These are phyloP conservation scores for Nannoperca obscura DNA, from an alignment of 2,797 vertebrate genomes.

Conservation along the genomic window DNA sequence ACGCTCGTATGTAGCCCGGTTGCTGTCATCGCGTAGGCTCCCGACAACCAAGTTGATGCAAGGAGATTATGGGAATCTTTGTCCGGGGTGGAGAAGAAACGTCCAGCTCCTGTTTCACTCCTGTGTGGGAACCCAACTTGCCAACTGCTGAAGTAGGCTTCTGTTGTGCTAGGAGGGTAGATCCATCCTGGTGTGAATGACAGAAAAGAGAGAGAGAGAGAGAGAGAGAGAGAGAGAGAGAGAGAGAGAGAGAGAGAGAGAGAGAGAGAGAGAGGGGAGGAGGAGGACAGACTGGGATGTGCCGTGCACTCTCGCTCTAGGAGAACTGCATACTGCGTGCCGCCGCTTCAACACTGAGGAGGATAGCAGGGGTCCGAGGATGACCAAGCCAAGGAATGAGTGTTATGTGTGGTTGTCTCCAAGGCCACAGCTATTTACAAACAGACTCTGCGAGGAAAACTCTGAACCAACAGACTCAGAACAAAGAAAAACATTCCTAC, in stretches of 20 bases:
- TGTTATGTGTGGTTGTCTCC: conserved; percentile 76
- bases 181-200: conserved; percentile 72
- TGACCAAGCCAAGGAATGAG: conserved; percentile 53
- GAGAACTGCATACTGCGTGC: conserved; percentile 81
- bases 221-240: conserved; percentile 44
- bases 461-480: conserved; percentile 57
- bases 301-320: conserved; percentile 80
- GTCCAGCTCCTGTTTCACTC: conserved; percentile 40
- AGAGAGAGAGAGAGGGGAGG: conserved; percentile 39
- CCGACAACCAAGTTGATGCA: conserved; percentile 51
- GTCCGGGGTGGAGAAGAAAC: not conserved
- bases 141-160: conserved; percentile 65
- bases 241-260: conserved; percentile 21
- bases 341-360: conserved; percentile 79
- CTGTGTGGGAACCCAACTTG: conserved; percentile 65
- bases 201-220: too few species aligned
- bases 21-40: conserved; percentile 71
- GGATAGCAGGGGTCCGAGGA: conserved; percentile 71
- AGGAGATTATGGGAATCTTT: conserved; percentile 9
- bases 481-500: conserved; percentile 73
- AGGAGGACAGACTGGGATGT: conserved; percentile 44
- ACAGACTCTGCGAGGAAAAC: conserved; percentile 49
- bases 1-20: conserved; percentile 77
- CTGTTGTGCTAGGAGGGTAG: conserved; percentile 64
- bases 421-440: conserved; percentile 59